Evolutionary conservation across 2,888 invertebrate species (phyloP).

Genomic region (Chromoteleia sp.): DNA sequence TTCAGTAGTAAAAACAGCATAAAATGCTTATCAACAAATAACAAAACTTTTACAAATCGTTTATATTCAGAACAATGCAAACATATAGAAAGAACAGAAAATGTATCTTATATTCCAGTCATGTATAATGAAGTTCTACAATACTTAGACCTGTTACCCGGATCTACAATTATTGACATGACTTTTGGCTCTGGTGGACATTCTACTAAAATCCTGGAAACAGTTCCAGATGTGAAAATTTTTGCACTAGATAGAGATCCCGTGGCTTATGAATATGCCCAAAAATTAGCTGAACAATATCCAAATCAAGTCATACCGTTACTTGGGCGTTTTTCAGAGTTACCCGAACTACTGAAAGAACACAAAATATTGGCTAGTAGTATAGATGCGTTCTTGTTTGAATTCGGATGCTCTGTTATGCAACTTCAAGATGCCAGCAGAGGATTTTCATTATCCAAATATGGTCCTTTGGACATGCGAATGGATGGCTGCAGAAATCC

Average conservation of each 20-base stretch:
- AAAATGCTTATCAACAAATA: background rate
- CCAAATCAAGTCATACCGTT: conserved; percentile 91
- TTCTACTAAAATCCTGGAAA: conserved; percentile 89
- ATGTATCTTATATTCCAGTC: conserved; percentile 87
- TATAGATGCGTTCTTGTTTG: conserved; percentile 95
- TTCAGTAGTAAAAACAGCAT: background rate
- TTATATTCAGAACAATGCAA: background rate
- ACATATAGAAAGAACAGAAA: background rate
- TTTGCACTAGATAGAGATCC: conserved; percentile 96
- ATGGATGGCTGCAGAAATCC: conserved; percentile 93
- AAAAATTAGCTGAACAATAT: conserved; percentile 88
- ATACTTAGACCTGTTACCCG: conserved; percentile 88
- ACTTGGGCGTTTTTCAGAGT: conserved; percentile 94
- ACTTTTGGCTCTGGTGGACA: conserved; percentile 99
- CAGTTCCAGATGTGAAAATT: conserved; percentile 88
- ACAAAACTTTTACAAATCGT: background rate
- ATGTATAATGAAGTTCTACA: conserved; percentile 90
- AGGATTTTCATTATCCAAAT: conserved; percentile 93
- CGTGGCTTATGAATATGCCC: conserved; percentile 89
- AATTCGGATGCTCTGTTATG: conserved; percentile 98
- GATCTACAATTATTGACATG: conserved; percentile 94
- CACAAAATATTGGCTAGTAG: conserved; percentile 87
- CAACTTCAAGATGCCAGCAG: conserved; percentile 93
- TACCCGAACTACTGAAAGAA: conserved; percentile 88
- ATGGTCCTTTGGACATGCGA: conserved; percentile 97